Conservation (phyloP, 2,797 vertebrate species). For the Adelosebastes latens region DNA sequence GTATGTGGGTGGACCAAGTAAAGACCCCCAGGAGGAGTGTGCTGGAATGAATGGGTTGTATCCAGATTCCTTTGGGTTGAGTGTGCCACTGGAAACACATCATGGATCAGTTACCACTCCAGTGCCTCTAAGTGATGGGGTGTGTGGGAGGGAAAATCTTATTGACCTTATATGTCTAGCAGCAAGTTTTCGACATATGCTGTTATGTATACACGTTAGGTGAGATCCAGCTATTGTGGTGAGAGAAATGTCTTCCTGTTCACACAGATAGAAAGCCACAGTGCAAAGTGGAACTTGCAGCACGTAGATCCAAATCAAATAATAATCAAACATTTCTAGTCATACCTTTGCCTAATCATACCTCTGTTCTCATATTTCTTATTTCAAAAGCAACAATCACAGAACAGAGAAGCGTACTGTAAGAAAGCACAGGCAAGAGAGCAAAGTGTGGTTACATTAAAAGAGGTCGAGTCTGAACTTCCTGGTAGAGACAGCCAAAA, state of each 20-base stretch:
- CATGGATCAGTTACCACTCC: slow-evolving; percentile 13
- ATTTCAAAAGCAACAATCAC: neutral
- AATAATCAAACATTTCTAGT: neutral
- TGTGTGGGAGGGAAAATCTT: neutral
- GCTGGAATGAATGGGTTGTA: slow-evolving; percentile 37
- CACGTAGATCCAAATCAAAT: neutral
- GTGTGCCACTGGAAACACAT: slow-evolving; percentile 31
- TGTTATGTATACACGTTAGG: neutral
- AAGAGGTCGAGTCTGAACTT: slow-evolving; percentile 72
- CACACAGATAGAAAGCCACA: neutral
- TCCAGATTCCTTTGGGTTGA: slow-evolving; percentile 33
- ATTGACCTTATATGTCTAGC: neutral
- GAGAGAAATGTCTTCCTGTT: slow-evolving; percentile 30
- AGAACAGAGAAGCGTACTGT: neutral
- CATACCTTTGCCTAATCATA: too few relatives aligned
- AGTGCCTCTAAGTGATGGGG: neutral
- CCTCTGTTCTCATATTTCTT: neutral
- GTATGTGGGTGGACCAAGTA: slow-evolving; percentile 23
- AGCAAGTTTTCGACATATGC: neutral
- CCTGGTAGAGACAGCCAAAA: slow-evolving; percentile 61
- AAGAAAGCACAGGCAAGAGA: slow-evolving; percentile 19
- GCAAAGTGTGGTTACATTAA: slow-evolving; percentile 65
- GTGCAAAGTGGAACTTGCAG: neutral
- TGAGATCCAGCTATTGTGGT: neutral
- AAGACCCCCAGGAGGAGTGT: slow-evolving; percentile 18